Evolutionary conservation across 2,797 vertebrate genomes (phyloP), one percentile per base, ranked within the genome.

Genomic region (Coilia nasus): DNA sequence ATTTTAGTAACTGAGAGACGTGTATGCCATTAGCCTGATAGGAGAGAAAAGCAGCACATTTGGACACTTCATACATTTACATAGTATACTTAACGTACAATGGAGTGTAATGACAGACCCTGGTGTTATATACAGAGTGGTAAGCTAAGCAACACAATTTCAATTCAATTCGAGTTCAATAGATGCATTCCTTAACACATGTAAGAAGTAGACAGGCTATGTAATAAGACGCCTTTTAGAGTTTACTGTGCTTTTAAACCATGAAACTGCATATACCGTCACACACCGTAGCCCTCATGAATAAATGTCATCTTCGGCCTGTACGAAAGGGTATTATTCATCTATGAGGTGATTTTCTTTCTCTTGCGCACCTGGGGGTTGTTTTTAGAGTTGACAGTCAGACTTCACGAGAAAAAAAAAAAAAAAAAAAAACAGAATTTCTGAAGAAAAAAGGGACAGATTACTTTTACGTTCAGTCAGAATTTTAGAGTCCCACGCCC

Each of bases 61-160:
- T 35, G 31, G 31, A 25, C 67, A 50, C 84, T 80, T 86, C 81
- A 82, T 71, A 56, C 85, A 83, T 89, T 89, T 21, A 85, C 89
- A 92, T 83, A 59, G 82, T 50, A 21, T 82, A 21, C 25, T 60
- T 1, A 7, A 60, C 21, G 9, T 71, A 84, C 50, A 54, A 31
- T 2, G 83, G 44, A 47, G 35, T 19, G n/a, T 87, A 25, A 25
- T n/a, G 21, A 57, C 87, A 6, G 81, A 75, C 71, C 86, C 71
- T 83, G 81, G 41, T 75, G 9, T 46, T 14, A n/a, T 50, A 56
- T 41, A 84, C 28, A 84, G 35, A 47, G 17, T 82, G 78, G 81
- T 54, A 81, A 50, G 54, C 67, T 54, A 64, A 50, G 54, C 67
- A 56, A 84, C 67, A 75, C 14, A 41, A 17, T 19, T 71, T 41